Conservation (phyloP, 2,888 invertebrate genomes). For the Archips xylosteana region DNA sequence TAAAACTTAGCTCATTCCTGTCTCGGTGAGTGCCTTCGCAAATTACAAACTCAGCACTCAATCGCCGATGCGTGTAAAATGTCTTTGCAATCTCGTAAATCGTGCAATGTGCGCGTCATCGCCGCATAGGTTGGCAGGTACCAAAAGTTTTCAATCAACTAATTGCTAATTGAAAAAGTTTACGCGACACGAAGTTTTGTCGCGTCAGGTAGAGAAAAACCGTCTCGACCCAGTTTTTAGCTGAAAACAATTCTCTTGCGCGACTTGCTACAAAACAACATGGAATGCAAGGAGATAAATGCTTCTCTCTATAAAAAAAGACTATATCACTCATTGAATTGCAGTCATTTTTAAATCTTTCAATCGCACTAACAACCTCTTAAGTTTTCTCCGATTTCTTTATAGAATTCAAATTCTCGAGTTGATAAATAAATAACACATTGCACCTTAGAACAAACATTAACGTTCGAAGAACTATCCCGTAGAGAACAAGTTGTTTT, state of each 20-base stretch:
- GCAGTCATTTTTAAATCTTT: background rate
- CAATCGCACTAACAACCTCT: background rate
- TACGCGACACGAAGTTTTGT: slow-evolving; percentile 57
- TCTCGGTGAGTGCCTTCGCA: slow-evolving; percentile 71
- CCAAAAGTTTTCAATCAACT: slow-evolving; percentile 70
- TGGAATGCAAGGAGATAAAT: slow-evolving; percentile 38
- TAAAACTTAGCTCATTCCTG: slow-evolving; percentile 78
- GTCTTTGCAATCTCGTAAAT: slow-evolving; percentile 74
- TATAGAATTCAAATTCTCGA: background rate
- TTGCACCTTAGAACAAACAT: slow-evolving; percentile 2
- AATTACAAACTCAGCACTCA: slow-evolving; percentile 76
- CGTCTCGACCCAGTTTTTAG: slow-evolving; percentile 60
- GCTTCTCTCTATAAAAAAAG: slow-evolving; percentile 16
- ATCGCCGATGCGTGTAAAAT: slow-evolving; percentile 80
- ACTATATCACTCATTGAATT: background rate
- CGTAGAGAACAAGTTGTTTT: slow-evolving; percentile 5
- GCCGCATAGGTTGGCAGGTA: slow-evolving; percentile 47
- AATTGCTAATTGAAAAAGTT: slow-evolving; percentile 80
- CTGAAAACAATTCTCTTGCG: slow-evolving; percentile 57
- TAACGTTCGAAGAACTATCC: background rate
- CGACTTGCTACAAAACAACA: slow-evolving; percentile 42
- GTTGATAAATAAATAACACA: background rate
- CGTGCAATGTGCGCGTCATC: slow-evolving; percentile 62
- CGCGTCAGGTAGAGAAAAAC: slow-evolving; percentile 62
- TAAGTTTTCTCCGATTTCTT: background rate